phyloP scores from a whole-genome alignment of 1,140 invertebrate species.

The Drosophila novamexicana region DNA sequence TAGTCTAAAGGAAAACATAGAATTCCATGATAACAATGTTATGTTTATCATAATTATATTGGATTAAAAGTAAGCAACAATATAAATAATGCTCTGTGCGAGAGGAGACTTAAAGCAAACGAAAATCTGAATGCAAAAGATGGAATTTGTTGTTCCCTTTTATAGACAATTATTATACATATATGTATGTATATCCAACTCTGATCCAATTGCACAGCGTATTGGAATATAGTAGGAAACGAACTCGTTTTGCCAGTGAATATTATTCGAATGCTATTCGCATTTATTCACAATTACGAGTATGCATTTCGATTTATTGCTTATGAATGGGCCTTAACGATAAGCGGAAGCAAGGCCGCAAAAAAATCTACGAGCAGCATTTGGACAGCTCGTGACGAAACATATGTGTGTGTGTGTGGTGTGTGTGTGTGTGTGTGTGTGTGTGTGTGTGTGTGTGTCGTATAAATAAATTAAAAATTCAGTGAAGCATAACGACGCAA shows the following conservation, averaged over 20 bases:
- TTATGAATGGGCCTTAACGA: conserved; percentile 39
- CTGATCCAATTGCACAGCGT: neutral
- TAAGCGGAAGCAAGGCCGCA: conserved; percentile 39
- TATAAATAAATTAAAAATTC: conserved; percentile 76
- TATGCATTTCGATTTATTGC: conserved; percentile 39
- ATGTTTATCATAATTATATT: too few relatives aligned
- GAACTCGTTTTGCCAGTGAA: neutral
- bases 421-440: conserved; percentile 19
- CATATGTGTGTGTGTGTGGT: conserved; percentile 5
- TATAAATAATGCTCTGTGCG: too few relatives aligned
- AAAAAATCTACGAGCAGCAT: conserved; percentile 14
- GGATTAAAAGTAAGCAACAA: too few relatives aligned
- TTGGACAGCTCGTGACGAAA: conserved; percentile 33
- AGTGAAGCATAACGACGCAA: conserved; percentile 67
- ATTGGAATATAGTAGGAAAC: neutral
- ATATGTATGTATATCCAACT: too few relatives aligned
- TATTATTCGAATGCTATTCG: conserved; percentile 16
- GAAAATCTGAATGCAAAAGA: too few relatives aligned
- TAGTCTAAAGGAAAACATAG: too few relatives aligned
- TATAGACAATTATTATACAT: too few relatives aligned
- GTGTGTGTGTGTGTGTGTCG: conserved; percentile 31
- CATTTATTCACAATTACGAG: conserved; percentile 41
- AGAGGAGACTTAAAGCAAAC: too few relatives aligned
- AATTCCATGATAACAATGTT: too few relatives aligned
- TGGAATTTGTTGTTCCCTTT: too few relatives aligned